Percentiles rank a stretch among this genome's conserved stretches.
Conservation (phyloP, 2,888 invertebrate species). For the Dynastes tityus region DNA sequence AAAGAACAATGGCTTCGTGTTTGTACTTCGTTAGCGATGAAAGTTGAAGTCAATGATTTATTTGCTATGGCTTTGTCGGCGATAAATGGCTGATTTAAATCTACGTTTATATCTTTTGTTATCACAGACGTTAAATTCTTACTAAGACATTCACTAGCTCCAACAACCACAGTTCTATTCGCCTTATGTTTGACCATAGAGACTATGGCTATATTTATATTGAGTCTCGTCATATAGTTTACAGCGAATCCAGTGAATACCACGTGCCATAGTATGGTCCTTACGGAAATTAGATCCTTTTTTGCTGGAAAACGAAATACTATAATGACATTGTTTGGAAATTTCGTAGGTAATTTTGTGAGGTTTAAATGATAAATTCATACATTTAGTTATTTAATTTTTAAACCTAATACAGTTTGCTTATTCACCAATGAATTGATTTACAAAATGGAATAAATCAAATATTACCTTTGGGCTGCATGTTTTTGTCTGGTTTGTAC, state of each 20-base stretch:
- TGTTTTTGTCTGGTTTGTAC: no score
- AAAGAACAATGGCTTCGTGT: neutral
- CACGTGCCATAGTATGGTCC: constrained; percentile 76
- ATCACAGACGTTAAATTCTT: constrained; percentile 23
- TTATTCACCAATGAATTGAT: neutral
- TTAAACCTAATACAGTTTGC: neutral
- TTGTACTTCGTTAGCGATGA: neutral
- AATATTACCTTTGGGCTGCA: no score
- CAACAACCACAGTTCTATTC: constrained; percentile 34
- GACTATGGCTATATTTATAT: constrained; percentile 80
- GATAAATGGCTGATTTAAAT: constrained; percentile 4
- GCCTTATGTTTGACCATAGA: constrained; percentile 73
- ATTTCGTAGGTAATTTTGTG: no score
- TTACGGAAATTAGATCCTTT: constrained; percentile 61
- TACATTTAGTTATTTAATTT: no score
- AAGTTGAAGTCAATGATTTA: neutral
- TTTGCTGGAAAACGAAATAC: constrained; percentile 49
- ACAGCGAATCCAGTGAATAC: constrained; percentile 79
- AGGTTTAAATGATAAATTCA: no score
- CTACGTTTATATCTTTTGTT: constrained; percentile 5
- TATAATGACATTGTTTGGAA: neutral
- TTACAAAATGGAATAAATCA: no score
- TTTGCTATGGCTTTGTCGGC: constrained; percentile 3
- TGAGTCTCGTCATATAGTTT: constrained; percentile 80
- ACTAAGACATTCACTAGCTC: constrained; percentile 39